These are phyloP conservation scores for Tethya wilhelma DNA, from an alignment of 37 sponge, comb jelly and placozoan species.

Conservation along the genomic window DNA sequence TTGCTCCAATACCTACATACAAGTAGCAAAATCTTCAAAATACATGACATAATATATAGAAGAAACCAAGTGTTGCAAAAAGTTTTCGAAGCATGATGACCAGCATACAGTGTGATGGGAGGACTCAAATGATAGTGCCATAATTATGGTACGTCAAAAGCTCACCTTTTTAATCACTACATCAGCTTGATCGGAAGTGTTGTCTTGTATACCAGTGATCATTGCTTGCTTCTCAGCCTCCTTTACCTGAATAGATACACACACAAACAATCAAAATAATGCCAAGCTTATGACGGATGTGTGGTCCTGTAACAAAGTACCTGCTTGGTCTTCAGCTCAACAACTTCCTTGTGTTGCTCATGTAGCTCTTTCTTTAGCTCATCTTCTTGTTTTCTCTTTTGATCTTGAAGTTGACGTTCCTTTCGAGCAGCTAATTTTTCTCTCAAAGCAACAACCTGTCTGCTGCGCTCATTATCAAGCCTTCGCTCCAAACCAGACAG, in stretches of 20 bases:
- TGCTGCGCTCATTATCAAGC: not conserved
- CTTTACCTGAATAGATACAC: not conserved
- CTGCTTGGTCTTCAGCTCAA: not conserved
- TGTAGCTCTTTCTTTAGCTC: not conserved
- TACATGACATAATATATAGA: not conserved
- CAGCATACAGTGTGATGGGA: not conserved
- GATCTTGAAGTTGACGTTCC: not conserved
- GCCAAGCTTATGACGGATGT: not conserved
- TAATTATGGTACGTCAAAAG: no score
- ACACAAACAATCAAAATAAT: not conserved
- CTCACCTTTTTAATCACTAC: conserved; percentile 3
- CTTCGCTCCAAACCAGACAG: not conserved
- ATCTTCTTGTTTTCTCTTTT: conserved; percentile 3
- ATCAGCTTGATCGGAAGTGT: not conserved
- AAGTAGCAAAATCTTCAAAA: not conserved
- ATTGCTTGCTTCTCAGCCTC: conserved; percentile 4
- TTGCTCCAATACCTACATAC: conserved; percentile 4
- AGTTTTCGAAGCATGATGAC: not conserved
- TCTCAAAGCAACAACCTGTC: not conserved
- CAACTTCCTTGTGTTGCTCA: not conserved
- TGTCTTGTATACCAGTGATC: not conserved
- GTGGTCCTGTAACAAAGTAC: no score
- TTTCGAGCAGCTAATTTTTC: not conserved
- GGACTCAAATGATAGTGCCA: not conserved
- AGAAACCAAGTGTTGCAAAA: no score